These are phyloP conservation scores for Odobenus rosmarus DNA, from an alignment of 2,113 vertebrate genomes.

Conservation along the genomic window DNA sequence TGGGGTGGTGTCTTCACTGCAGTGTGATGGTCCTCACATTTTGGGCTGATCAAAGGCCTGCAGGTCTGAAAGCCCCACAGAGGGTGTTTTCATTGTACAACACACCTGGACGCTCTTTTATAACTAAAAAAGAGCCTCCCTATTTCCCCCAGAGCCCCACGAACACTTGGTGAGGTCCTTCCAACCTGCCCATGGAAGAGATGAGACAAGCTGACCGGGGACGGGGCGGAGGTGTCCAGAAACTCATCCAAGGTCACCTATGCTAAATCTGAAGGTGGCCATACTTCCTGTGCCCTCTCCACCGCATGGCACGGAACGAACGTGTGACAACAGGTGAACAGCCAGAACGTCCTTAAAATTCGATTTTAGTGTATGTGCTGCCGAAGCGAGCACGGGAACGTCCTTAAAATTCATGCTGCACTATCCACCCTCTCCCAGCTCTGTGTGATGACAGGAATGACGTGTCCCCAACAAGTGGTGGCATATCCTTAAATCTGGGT, in stretches of 20 bases:
- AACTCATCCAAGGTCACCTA: not conserved
- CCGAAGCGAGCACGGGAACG: rapidly evolving
- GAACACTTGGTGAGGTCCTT: rapidly evolving
- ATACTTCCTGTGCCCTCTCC: not conserved
- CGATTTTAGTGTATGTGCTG: too few species aligned
- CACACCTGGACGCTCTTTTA: not conserved
- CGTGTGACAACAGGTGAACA: not conserved
- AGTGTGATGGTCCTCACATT: not conserved
- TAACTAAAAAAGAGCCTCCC: rapidly evolving
- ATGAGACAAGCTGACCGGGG: not conserved
- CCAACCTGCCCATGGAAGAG: not conserved
- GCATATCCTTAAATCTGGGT: not conserved
- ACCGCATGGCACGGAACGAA: rapidly evolving
- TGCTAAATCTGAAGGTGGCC: not conserved
- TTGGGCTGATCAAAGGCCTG: not conserved
- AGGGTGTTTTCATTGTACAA: not conserved
- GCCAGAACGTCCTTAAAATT: not conserved
- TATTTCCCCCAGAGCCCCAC: rapidly evolving
- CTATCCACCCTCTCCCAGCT: not conserved
- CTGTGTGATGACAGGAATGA: too few species aligned
- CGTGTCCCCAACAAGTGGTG: not conserved
- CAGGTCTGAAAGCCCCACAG: not conserved
- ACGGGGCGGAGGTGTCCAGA: not conserved
- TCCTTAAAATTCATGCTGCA: not conserved
- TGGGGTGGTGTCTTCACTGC: rapidly evolving